Conservation (phyloP, 2,113 vertebrate genomes). For the Henicopernis longicauda region DNA sequence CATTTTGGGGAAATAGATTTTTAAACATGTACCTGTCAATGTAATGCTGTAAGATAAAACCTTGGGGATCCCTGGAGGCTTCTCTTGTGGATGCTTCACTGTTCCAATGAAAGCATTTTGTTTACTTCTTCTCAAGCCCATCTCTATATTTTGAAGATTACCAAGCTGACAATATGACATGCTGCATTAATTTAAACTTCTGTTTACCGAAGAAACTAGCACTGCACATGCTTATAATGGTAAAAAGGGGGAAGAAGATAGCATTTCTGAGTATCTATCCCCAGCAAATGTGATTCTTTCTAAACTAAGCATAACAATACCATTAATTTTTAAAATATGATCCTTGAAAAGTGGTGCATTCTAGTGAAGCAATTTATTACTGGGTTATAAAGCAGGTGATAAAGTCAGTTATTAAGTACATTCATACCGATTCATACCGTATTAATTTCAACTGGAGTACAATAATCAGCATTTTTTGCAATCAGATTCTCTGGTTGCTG, state of each 20-base stretch:
- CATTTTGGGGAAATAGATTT: not conserved
- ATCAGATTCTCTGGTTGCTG: not conserved
- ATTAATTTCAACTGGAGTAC: not conserved
- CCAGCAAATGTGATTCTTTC: not conserved
- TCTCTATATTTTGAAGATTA: conserved; percentile 1
- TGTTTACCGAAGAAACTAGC: not conserved
- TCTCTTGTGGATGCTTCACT: not conserved
- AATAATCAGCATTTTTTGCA: not conserved
- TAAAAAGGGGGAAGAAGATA: not conserved
- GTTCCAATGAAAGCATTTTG: conserved; percentile 13
- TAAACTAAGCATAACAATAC: not conserved
- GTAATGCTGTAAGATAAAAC: not conserved
- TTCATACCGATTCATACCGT: fast-evolving
- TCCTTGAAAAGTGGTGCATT: not conserved
- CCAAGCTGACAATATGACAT: not conserved
- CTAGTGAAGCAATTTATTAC: not conserved
- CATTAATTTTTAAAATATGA: not conserved
- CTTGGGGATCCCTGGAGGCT: not conserved
- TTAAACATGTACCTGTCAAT: not conserved
- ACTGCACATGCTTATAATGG: not conserved
- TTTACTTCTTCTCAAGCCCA: conserved; percentile 37
- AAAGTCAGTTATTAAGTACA: not conserved
- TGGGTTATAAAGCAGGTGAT: not conserved
- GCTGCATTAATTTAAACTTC: conserved; percentile 27
- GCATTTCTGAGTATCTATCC: not conserved